Base-by-base conservation (phyloP, 2,797 vertebrate genomes). In the Paguma larvata region DNA sequence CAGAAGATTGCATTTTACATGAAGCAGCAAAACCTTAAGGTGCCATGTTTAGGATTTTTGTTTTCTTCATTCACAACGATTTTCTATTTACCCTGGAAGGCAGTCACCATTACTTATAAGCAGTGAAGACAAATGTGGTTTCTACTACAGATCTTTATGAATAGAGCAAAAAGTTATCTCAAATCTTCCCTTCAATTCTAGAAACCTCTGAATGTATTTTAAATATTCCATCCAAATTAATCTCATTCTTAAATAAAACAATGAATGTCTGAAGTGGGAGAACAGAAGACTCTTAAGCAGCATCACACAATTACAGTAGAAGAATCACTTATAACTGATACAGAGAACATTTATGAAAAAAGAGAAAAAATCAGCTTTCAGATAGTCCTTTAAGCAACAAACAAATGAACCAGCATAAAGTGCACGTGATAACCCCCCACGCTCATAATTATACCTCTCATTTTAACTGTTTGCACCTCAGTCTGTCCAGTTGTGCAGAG, bases 1-100 rank as follows among this genome's bases (percentile, higher is more conserved):
- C 70, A 96, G 88, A 96, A 84, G 68, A 65, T 32, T 38, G 18
- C 41, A 34, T 95, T 97, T 97, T 91, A 53, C 62, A 90, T 51
- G 63, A 82, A 75, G 87, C 27, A 83, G 73, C 38, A 89, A 88
- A 87, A 92, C 84, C 62, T 65, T 86, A 83, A 84, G 82, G 46
- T 34, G 41, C 9, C 23, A 4, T 25, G 14, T 56, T 89, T 89
- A 84, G 53, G 32, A 51, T 25, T 51, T 75, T 75, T 65, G n/a
- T 56, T 75, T 65, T 44, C 63, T 84, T 83, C 68, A 72, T 38
- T 87, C 62, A 77, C 7, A 18, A 59, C 75, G 63, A 89, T 91
- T 91, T 91, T 96, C 79, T 34, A 11, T 82, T 97, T 93, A 59
- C 68, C 41, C 46, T 30, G 30, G 11, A 87, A 96, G 78, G 12